These are phyloP conservation scores for Euura saliciscinereae DNA, from an alignment of 1,140 invertebrate species.

Conservation along the genomic window DNA sequence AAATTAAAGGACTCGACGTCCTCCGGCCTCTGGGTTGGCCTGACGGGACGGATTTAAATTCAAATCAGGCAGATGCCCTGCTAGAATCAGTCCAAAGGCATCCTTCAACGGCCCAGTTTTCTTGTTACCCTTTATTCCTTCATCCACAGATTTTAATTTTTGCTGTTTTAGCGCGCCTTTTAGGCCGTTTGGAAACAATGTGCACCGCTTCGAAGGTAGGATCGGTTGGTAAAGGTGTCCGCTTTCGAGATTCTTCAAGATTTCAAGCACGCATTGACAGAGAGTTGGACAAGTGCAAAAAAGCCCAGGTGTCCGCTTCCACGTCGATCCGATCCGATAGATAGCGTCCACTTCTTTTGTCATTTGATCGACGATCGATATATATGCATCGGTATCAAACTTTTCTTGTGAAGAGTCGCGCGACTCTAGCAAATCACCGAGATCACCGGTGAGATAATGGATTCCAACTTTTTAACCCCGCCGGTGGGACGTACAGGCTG, in stretches of 20 bases:
- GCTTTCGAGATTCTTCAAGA: constrained; percentile 38
- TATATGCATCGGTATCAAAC: constrained; percentile 53
- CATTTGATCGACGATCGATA: constrained; percentile 52
- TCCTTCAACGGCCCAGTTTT: no score
- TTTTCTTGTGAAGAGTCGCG: constrained; percentile 33
- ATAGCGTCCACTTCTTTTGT: constrained; percentile 58
- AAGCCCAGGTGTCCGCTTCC: constrained; percentile 41
- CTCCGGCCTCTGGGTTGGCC: constrained; percentile 31
- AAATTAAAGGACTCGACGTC: constrained; percentile 38
- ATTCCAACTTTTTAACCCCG: no score
- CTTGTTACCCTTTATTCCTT: no score
- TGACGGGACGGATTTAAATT: constrained; percentile 40
- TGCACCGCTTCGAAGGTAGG: background rate
- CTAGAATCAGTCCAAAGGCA: no score
- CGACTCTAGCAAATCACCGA: no score
- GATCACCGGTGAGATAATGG: no score
- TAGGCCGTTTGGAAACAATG: no score
- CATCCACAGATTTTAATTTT: background rate
- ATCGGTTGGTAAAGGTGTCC: background rate
- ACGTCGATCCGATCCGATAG: constrained; percentile 36
- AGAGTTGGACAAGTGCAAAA: constrained; percentile 46
- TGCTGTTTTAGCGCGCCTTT: no score
- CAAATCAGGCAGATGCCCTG: constrained; percentile 41
- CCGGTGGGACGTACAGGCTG: no score
- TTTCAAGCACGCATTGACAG: constrained; percentile 46